phyloP scores from a whole-genome alignment of 2,113 vertebrate species.

The Chaetodon trifascialis region DNA sequence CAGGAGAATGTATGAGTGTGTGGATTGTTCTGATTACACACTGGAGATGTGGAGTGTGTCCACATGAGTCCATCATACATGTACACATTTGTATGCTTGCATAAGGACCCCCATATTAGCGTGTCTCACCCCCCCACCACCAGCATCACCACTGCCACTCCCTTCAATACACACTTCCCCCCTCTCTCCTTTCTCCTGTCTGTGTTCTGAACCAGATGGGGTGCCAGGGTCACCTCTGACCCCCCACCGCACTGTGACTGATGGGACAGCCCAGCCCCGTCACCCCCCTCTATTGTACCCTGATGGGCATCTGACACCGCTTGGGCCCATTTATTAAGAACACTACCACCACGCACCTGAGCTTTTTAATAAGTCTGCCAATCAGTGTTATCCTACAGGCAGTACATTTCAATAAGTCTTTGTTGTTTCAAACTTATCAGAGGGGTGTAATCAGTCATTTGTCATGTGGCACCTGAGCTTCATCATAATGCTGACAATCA shows the following conservation, averaged over 20 bases:
- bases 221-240: slow-evolving; percentile 84
- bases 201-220: slow-evolving; percentile 83
- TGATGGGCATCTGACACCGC: slow-evolving; percentile 82
- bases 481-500: slow-evolving; percentile 52
- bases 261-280: slow-evolving; percentile 73
- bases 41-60: slow-evolving; percentile 53
- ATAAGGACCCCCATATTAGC: slow-evolving; percentile 19
- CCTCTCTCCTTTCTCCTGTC: slow-evolving; percentile 43
- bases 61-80: slow-evolving; percentile 22
- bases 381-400: slow-evolving; percentile 63
- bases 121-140: slow-evolving; percentile 8
- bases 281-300: slow-evolving; percentile 72
- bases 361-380: slow-evolving; percentile 78
- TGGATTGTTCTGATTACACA: slow-evolving; percentile 32
- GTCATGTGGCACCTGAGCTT: slow-evolving; percentile 63
- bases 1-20: slow-evolving; percentile 29
- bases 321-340: slow-evolving; percentile 68
- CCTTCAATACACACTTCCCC: no score
- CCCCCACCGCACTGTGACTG: slow-evolving; percentile 76
- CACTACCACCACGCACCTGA: slow-evolving; percentile 65
- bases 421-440: slow-evolving; percentile 54
- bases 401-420: slow-evolving; percentile 46
- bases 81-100: slow-evolving; percentile 28
- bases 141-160: neutral
- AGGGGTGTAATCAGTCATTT: slow-evolving; percentile 54